A percentile compares a stretch with the other conserved stretches of the same genome.
phyloP scores from a whole-genome alignment of 2,888 invertebrate genomes.

The Pseudococcus jackbeardsleyi region DNA sequence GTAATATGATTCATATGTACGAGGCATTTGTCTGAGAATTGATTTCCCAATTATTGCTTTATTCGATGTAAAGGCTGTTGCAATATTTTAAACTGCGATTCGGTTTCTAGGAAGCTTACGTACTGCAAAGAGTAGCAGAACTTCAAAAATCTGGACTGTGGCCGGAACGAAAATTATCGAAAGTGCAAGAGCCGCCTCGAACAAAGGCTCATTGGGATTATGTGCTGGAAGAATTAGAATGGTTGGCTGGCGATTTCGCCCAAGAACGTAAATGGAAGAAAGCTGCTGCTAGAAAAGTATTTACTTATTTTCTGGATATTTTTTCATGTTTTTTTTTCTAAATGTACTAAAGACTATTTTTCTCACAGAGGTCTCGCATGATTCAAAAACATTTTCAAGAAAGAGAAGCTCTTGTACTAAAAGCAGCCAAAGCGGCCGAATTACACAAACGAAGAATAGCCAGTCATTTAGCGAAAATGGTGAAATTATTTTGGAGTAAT shows the following conservation, averaged over 20 bases:
- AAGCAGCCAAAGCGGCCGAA: conserved; percentile 93
- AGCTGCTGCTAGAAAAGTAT: conserved; percentile 90
- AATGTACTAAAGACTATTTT: not conserved
- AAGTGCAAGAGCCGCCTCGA: conserved; percentile 90
- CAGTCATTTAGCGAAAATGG: conserved; percentile 90
- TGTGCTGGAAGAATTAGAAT: conserved; percentile 97
- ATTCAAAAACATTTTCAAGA: conserved; percentile 94
- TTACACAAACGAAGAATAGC: conserved; percentile 88
- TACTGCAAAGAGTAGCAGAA: conserved; percentile 92
- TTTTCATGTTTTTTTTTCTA: not conserved
- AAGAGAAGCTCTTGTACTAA: conserved; percentile 88
- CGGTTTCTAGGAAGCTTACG: conserved; percentile 84
- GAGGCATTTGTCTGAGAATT: conserved; percentile 65
- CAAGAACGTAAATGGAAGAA: conserved; percentile 99
- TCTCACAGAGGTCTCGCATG: conserved; percentile 83
- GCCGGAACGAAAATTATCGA: conserved; percentile 92
- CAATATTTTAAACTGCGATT: not conserved
- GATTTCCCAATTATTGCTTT: not conserved
- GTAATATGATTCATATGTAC: conserved; percentile 52
- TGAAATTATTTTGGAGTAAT: conserved; percentile 95
- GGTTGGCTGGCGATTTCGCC: conserved; percentile 97
- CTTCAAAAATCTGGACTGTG: conserved; percentile 94
- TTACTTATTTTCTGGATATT: not conserved
- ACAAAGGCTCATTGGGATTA: conserved; percentile 99
- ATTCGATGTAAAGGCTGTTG: not conserved